Percentiles rank a stretch among this genome's conserved stretches.
These are phyloP conservation scores for Athetis lepigone DNA, from an alignment of 2,888 invertebrate species.

Conservation along the genomic window DNA sequence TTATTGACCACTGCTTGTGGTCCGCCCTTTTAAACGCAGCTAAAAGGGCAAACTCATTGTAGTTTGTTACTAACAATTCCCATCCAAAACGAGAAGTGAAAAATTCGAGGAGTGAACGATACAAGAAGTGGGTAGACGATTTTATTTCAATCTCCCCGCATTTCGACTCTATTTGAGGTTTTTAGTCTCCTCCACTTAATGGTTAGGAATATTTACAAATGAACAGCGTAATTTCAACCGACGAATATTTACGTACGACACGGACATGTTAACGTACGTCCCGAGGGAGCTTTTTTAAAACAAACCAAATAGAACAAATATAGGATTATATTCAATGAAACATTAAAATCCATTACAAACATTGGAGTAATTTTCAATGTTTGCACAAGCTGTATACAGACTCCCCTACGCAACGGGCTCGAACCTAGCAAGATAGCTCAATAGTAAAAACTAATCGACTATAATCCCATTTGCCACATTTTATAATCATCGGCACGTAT, in stretches of 20 bases:
- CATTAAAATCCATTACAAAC: constrained; percentile 87
- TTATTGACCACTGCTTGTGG: no score
- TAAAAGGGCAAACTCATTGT: no score
- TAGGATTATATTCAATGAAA: constrained; percentile 90
- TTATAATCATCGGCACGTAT: constrained; percentile 78
- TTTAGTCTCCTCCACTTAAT: background rate
- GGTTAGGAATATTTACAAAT: background rate
- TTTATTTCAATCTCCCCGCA: background rate
- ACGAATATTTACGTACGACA: background rate
- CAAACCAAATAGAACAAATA: constrained; percentile 89
- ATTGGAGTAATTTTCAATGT: constrained; percentile 78
- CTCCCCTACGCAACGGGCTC: constrained; percentile 70
- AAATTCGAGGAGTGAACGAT: no score
- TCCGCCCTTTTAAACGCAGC: no score
- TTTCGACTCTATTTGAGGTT: background rate
- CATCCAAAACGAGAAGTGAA: no score
- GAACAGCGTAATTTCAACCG: background rate
- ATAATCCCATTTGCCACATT: constrained; percentile 86
- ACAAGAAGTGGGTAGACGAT: no score
- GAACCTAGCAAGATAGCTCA: constrained; percentile 69
- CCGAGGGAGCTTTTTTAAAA: constrained; percentile 74
- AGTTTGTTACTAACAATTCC: no score
- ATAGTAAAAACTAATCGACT: constrained; percentile 75
- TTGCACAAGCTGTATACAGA: constrained; percentile 78
- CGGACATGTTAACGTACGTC: constrained; percentile 19